phyloP scores from a whole-genome alignment of 2,888 invertebrate genomes.

The Oligia latruncula region DNA sequence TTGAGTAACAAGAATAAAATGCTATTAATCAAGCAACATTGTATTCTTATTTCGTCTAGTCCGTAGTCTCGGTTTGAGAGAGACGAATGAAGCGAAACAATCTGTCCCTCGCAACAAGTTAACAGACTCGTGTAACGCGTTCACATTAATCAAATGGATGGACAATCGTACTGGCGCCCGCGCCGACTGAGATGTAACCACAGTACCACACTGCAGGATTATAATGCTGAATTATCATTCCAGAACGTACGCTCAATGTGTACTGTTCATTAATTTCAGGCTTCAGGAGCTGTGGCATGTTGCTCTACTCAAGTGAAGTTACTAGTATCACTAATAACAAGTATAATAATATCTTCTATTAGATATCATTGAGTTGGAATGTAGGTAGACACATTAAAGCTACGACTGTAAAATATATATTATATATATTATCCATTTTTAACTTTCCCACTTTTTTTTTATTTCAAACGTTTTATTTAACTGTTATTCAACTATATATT shows the following conservation, averaged over 20 bases:
- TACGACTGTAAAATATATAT: background rate
- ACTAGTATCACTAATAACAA: constrained; percentile 11
- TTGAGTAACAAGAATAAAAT: constrained; percentile 55
- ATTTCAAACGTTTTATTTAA: background rate
- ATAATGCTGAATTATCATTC: constrained; percentile 51
- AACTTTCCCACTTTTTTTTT: constrained; percentile 18
- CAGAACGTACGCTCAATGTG: constrained; percentile 21
- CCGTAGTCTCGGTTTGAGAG: constrained; percentile 68
- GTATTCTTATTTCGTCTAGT: constrained; percentile 74
- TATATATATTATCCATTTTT: constrained; percentile 1
- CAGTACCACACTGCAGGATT: constrained; percentile 42
- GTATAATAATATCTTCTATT: constrained; percentile 9
- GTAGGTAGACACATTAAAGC: background rate
- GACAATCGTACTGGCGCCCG: constrained; percentile 72
- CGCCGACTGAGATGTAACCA: constrained; percentile 69
- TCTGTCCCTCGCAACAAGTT: constrained; percentile 82
- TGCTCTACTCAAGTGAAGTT: constrained; percentile 20
- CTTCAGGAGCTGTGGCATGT: constrained; percentile 12
- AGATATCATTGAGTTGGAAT: background rate
- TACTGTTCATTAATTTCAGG: constrained; percentile 44
- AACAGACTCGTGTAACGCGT: constrained; percentile 73
- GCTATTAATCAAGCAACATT: constrained; percentile 78
- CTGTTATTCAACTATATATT: background rate
- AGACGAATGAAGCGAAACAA: constrained; percentile 73
- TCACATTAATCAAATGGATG: constrained; percentile 83